A percentile compares a stretch with the other conserved stretches of the same genome.
These are phyloP conservation scores for Buteo buteo DNA, from an alignment of 2,113 vertebrate genomes.

Conservation along the genomic window DNA sequence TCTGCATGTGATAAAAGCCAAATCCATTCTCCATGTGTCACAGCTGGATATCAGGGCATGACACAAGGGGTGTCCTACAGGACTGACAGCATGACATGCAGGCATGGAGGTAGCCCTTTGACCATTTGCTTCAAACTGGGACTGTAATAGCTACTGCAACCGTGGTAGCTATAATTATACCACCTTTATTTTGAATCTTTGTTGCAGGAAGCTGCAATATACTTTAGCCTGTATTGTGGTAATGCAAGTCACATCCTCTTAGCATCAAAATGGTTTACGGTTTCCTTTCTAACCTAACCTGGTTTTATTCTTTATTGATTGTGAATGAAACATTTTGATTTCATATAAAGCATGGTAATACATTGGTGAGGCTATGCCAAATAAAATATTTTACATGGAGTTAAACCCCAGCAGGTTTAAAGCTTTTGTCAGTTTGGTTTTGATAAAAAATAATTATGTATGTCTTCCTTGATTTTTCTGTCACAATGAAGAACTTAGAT, in stretches of 20 bases:
- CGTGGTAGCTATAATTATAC: not conserved
- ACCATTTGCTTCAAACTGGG: not conserved
- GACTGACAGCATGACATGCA: rapidly evolving
- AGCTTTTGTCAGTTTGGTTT: constrained; percentile 33
- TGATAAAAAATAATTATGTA: constrained; percentile 54
- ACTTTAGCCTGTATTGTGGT: not conserved
- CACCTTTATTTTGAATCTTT: not conserved
- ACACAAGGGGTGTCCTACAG: not conserved
- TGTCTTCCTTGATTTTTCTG: constrained; percentile 31
- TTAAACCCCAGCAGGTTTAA: not conserved
- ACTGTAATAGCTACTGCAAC: not conserved
- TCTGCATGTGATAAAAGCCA: not conserved
- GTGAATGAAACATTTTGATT: constrained; percentile 23
- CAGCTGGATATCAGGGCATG: not conserved
- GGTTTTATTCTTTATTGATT: not conserved
- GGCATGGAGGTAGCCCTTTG: not conserved
- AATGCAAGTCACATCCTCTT: not conserved
- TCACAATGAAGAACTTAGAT: not conserved
- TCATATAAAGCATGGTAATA: not conserved
- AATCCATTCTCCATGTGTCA: not conserved
- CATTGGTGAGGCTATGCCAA: not conserved
- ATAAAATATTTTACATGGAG: constrained; percentile 18
- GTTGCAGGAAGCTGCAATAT: not conserved
- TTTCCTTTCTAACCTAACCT: not conserved
- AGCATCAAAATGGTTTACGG: not conserved